Percentiles rank a stretch among this genome's conserved stretches.
Evolutionary conservation across 2,797 vertebrate genomes (phyloP).

Genomic region (Clarias laeviceps): DNA sequence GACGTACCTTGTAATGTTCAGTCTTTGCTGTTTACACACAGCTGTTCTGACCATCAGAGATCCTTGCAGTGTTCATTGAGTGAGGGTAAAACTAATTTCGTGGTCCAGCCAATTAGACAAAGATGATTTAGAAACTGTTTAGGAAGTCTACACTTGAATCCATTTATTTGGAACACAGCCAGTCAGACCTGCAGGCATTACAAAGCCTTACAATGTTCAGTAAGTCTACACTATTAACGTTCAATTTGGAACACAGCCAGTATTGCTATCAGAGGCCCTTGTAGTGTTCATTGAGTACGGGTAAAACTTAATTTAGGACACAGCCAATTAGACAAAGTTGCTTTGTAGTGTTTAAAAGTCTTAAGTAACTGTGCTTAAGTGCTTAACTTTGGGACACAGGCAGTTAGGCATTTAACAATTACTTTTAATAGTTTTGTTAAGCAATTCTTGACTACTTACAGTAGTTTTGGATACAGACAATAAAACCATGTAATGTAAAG

Average conservation of each 20-base stretch:
- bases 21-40: background rate
- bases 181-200: background rate
- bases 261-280: background rate
- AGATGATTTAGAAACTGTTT: background rate
- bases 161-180: background rate
- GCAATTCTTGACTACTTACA: too few species aligned
- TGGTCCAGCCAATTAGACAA: background rate
- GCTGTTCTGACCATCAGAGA: background rate
- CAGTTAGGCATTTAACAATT: too few species aligned
- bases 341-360: background rate
- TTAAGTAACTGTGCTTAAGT: background rate
- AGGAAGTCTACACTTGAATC: background rate
- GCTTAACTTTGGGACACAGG: background rate
- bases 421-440: too few species aligned
- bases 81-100: background rate
- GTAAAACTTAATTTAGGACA: conserved; percentile 6
- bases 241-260: background rate
- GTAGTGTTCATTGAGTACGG: background rate
- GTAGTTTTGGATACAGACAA: too few species aligned
- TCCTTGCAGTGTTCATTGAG: background rate
- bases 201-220: background rate
- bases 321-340: background rate
- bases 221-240: background rate
- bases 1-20: too few species aligned
- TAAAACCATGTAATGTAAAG: too few species aligned